Conservation (phyloP, 2,797 vertebrate species). For the Tauraco hartlaubi region DNA sequence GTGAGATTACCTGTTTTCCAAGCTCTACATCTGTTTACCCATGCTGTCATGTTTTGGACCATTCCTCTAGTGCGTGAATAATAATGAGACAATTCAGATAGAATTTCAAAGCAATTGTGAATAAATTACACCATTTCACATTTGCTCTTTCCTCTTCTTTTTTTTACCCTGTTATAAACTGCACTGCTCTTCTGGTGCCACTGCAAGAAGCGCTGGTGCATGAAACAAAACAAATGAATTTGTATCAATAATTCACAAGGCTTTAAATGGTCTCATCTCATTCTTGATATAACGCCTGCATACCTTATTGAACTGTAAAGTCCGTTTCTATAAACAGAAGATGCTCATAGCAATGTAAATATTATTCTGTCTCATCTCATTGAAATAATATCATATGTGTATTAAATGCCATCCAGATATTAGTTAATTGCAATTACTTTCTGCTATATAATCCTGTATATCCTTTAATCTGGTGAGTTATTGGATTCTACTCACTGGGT, state of each 20-base stretch:
- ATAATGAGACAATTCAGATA: slow-evolving; percentile 66
- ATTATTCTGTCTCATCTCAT: slow-evolving; percentile 71
- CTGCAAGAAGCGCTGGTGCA: slow-evolving; percentile 29
- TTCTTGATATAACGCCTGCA: slow-evolving; percentile 45
- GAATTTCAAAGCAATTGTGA: slow-evolving; percentile 75
- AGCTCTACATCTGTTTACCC: slow-evolving; percentile 56
- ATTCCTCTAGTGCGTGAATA: slow-evolving; percentile 63
- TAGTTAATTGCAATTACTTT: slow-evolving; percentile 77
- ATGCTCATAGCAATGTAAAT: slow-evolving; percentile 75
- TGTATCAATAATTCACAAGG: slow-evolving; percentile 70
- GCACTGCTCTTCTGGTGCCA: slow-evolving; percentile 36
- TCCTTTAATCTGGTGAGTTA: slow-evolving; percentile 75
- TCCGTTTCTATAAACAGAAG: slow-evolving; percentile 68
- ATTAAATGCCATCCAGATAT: slow-evolving; percentile 69
- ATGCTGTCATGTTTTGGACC: slow-evolving; percentile 59
- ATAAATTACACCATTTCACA: slow-evolving; percentile 69
- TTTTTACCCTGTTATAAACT: slow-evolving; percentile 24
- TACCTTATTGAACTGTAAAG: slow-evolving; percentile 64
- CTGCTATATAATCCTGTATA: slow-evolving; percentile 70
- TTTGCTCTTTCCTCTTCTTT: slow-evolving; percentile 61
- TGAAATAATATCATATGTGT: slow-evolving; percentile 68
- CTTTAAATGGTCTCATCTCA: slow-evolving; percentile 60
- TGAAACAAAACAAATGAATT: slow-evolving; percentile 69
- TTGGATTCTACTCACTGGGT: slow-evolving; percentile 73
- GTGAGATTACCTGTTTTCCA: slow-evolving; percentile 65